phyloP scores from a whole-genome alignment of 2,797 vertebrate species.

The Petrocephalus schoutedeni region DNA sequence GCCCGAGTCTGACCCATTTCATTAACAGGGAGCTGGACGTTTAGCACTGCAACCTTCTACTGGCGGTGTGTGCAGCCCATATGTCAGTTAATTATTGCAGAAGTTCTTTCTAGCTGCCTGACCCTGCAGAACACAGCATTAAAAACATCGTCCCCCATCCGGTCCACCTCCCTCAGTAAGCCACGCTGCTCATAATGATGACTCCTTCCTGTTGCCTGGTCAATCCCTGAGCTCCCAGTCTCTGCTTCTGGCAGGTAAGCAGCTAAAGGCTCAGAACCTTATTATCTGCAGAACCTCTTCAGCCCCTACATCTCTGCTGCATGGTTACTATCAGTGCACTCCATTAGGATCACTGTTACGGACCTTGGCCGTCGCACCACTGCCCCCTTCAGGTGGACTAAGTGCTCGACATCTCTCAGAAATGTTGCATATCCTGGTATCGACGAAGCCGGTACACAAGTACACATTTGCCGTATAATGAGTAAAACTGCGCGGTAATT shows the following conservation, averaged over 20 bases:
- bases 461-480: neutral
- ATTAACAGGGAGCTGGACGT: neutral
- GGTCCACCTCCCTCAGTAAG: neutral
- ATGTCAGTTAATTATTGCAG: neutral
- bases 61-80: neutral
- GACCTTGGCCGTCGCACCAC: neutral
- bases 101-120: neutral
- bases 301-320: neutral
- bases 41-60: neutral
- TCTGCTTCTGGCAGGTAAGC: neutral
- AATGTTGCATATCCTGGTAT: neutral
- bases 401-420: neutral
- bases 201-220: neutral
- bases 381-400: neutral
- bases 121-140: neutral
- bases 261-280: conserved; percentile 2
- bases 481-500: neutral
- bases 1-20: neutral
- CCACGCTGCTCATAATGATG: neutral
- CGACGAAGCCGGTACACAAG: neutral
- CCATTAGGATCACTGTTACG: neutral
- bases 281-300: neutral
- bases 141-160: neutral
- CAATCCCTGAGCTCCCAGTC: neutral
- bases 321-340: neutral